Evolutionary conservation across 2,113 vertebrate species (phyloP).

Genomic region (Tachysurus vachellii): DNA sequence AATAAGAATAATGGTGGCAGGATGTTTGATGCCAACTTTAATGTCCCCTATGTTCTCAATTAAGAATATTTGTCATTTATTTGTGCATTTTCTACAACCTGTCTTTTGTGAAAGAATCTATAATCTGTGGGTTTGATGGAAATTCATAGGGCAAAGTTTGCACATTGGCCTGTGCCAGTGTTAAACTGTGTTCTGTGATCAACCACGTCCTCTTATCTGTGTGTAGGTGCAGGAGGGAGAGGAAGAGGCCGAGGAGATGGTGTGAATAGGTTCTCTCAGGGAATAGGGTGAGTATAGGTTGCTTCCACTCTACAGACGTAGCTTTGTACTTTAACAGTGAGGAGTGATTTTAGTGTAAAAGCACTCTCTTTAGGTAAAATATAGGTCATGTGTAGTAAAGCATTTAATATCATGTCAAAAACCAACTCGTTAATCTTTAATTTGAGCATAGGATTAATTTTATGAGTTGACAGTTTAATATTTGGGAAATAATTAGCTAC

Average conservation of each 20-base stretch:
- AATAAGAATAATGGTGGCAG: neutral
- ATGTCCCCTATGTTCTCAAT: neutral
- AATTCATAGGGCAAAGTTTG: neutral
- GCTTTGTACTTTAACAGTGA: neutral
- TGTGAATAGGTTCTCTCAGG: slow-evolving; percentile 89
- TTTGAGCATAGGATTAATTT: neutral
- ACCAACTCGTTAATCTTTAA: neutral
- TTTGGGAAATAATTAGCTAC: neutral
- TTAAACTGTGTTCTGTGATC: neutral
- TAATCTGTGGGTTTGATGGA: neutral
- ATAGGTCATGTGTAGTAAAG: neutral
- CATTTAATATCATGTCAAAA: neutral
- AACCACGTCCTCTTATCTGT: neutral
- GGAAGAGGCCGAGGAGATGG: slow-evolving; percentile 86
- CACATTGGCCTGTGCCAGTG: neutral
- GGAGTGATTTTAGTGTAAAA: neutral
- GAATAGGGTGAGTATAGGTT: slow-evolving; percentile 86
- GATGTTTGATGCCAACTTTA: neutral
- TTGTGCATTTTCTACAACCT: neutral
- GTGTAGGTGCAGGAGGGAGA: slow-evolving; percentile 79
- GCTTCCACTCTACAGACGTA: neutral
- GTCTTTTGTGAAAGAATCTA: neutral
- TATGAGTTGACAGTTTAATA: neutral
- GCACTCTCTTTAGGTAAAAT: neutral
- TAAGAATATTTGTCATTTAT: neutral